phyloP scores from a whole-genome alignment of 2,888 invertebrate genomes.

The Diabrotica balteata region DNA sequence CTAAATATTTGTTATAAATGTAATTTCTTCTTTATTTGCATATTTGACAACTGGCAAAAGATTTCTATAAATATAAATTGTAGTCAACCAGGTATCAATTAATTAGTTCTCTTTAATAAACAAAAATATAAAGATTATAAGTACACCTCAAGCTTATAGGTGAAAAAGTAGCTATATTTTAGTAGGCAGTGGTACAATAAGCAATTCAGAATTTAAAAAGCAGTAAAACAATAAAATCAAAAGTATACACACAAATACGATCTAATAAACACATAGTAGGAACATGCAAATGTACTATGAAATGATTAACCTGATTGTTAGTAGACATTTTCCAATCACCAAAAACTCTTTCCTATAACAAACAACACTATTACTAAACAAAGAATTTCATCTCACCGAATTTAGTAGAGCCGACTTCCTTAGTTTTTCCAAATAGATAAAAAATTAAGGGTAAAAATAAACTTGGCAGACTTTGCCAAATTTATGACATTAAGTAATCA shows the following conservation, averaged over 20 bases:
- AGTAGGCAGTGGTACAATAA: too few species aligned
- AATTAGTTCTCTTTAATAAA: too few species aligned
- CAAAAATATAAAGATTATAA: too few species aligned
- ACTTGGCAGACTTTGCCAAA: constrained; percentile 24
- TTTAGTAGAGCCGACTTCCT: constrained; percentile 27
- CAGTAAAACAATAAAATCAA: neutral
- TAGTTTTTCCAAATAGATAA: constrained; percentile 41
- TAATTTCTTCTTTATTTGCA: too few species aligned
- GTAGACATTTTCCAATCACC: constrained; percentile 42
- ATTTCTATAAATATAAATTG: too few species aligned
- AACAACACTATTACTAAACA: constrained; percentile 10
- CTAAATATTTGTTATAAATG: too few species aligned
- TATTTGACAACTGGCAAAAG: too few species aligned
- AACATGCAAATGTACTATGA: constrained; percentile 20
- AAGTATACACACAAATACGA: neutral
- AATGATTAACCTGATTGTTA: constrained; percentile 47
- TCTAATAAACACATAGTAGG: constrained; percentile 8
- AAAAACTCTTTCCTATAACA: constrained; percentile 7
- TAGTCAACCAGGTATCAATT: too few species aligned
- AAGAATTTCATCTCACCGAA: constrained; percentile 24
- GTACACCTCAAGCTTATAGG: too few species aligned
- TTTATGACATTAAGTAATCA: constrained; percentile 18
- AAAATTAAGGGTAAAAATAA: constrained; percentile 36
- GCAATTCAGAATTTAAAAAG: too few species aligned
- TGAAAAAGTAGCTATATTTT: too few species aligned